Base-by-base conservation (phyloP, 2,113 vertebrate genomes). In the Bambusicola thoracicus region DNA sequence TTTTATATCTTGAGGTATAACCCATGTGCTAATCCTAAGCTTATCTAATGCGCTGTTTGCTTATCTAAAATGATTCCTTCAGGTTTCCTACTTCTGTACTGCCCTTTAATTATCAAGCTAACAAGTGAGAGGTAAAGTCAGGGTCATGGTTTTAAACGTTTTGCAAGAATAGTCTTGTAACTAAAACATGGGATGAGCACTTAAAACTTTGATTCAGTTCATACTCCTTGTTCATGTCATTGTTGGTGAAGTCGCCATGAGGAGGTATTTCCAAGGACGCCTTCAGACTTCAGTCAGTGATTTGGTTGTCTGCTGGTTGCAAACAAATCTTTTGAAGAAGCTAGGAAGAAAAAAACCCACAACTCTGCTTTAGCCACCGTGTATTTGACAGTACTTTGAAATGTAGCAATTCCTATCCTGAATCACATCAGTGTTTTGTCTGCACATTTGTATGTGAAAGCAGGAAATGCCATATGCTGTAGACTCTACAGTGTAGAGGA, bases 251-350 rank as follows among this genome's bases (percentile, higher is more conserved):
- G 16, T 65, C 40, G 29, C 36, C 87, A 55, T 56, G 61, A 85
- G 58, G 86, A 90, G 74, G 63, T 85, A 40, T 30, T 58, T 55
- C 75, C 83, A 66, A 53, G 1, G 24, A 85, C 22, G 86, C 92
- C 88, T 63, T 78, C 30, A 82, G 58, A 53, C 36, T 87, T 81
- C 13, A 66, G 0, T 68, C 34, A 87, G 30, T 44, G 51, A 11
- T 91, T 93, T 84, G 81, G 32, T 62, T 94, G 61, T 76, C 94
- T 92, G 29, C 46, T 51, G 58, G 46, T 48, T 46, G 25, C 62
- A 89, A 92, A 80, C 32, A 76, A 91, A 95, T 49, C 17, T 67
- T 69, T 27, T 41, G n/a, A 77, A 89, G 85, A 91, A 89, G 36
- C 53, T 43, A 53, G 87, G 56, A 69, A 17, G 72, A 65, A 53